A percentile compares a stretch with the other conserved stretches of the same genome.
Evolutionary conservation across 2,797 vertebrate species (phyloP).

Genomic region (Artibeus jamaicensis): DNA sequence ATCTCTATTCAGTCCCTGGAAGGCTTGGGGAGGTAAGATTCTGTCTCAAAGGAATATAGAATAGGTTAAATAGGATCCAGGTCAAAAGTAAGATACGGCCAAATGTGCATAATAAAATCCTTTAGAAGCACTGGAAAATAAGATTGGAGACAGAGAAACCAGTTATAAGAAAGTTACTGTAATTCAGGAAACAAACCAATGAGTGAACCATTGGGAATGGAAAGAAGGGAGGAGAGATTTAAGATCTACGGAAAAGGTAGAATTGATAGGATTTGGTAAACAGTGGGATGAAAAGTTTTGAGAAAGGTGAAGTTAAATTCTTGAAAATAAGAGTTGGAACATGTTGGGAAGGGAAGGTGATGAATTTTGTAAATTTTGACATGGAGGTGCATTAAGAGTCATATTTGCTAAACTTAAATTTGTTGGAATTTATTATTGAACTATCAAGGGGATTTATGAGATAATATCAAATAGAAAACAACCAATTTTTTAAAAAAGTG

Average conservation of each 20-base stretch:
- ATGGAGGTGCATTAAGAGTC: neutral
- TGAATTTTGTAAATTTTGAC: slow-evolving; percentile 31
- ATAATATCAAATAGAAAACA: neutral
- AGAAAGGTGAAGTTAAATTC: neutral
- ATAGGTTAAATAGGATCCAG: neutral
- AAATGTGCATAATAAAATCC: neutral
- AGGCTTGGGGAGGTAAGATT: neutral
- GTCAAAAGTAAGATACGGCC: neutral
- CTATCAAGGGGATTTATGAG: neutral
- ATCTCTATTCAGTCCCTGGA: neutral
- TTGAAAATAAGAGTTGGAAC: neutral
- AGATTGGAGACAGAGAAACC: neutral
- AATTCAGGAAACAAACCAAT: neutral
- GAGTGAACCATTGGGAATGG: neutral
- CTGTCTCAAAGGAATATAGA: neutral
- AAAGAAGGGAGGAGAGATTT: neutral
- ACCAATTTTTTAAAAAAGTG: neutral
- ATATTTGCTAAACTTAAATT: slow-evolving; percentile 1
- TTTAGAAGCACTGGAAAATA: neutral
- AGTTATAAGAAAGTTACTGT: neutral
- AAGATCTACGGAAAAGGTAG: neutral
- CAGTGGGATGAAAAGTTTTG: neutral
- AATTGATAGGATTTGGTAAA: neutral
- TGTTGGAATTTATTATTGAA: slow-evolving; percentile 5
- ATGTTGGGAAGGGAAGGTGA: neutral